phyloP scores from a whole-genome alignment of 2,113 vertebrate genomes.

The Bubo blakistoni region DNA sequence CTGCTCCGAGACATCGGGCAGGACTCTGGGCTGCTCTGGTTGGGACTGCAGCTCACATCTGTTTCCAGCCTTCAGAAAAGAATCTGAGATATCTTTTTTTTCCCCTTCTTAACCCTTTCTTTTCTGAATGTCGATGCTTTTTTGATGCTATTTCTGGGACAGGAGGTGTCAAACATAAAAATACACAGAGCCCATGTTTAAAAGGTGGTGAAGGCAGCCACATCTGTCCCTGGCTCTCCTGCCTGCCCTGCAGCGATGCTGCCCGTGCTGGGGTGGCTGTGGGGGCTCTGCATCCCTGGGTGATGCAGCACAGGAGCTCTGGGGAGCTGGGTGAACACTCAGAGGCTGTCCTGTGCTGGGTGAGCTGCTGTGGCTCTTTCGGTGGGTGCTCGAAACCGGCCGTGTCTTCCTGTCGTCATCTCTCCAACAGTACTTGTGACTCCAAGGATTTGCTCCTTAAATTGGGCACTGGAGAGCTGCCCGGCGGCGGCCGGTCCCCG shows the following conservation, averaged over 20 bases:
- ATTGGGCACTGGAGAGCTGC: neutral
- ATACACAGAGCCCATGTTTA: accelerated
- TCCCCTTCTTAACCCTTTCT: neutral
- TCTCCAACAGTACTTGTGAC: accelerated
- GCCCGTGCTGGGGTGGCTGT: accelerated
- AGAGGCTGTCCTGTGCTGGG: accelerated
- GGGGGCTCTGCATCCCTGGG: neutral
- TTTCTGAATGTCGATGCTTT: accelerated
- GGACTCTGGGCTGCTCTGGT: neutral
- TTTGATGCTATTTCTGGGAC: neutral
- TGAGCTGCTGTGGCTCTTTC: neutral
- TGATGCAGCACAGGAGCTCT: neutral
- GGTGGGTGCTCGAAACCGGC: neutral
- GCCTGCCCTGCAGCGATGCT: neutral
- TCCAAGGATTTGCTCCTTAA: neutral
- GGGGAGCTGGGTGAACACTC: neutral
- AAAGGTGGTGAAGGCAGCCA: neutral
- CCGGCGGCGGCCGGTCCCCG: accelerated
- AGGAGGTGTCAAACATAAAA: neutral
- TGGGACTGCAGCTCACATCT: neutral
- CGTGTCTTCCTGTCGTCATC: accelerated
- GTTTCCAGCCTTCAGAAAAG: neutral
- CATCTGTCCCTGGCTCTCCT: neutral
- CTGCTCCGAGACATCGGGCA: neutral
- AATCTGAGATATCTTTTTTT: accelerated